These are phyloP conservation scores for Nemurella pictetii DNA, from an alignment of 2,888 invertebrate species.

Conservation along the genomic window DNA sequence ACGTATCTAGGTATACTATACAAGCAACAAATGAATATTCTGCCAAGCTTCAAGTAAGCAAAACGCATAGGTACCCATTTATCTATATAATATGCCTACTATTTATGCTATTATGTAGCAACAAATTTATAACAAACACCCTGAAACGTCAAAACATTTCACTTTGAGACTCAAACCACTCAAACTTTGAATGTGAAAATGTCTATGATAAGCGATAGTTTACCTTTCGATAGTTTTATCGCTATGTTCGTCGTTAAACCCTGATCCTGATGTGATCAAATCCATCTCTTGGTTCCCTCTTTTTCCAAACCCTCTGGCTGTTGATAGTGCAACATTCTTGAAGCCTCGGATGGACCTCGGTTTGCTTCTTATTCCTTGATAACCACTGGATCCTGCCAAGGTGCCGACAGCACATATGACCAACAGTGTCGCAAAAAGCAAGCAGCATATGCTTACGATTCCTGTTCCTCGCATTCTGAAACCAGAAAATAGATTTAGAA, in stretches of 20 bases:
- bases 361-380: constrained; percentile 44
- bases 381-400: constrained; percentile 19
- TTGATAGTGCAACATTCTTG: constrained; percentile 64
- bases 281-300: constrained; percentile 48
- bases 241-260: background rate
- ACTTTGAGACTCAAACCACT: background rate
- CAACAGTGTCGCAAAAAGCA: constrained; percentile 6
- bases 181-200: background rate
- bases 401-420: constrained; percentile 11
- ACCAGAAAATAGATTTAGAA: background rate
- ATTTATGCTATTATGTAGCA: background rate
- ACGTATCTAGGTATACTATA: background rate
- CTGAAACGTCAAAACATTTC: background rate
- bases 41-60: background rate
- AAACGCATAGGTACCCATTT: too few relatives aligned
- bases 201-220: background rate
- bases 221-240: background rate
- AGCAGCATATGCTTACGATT: constrained; percentile 13
- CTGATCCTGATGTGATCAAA: background rate
- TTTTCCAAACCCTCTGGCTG: constrained; percentile 68
- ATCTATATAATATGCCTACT: background rate
- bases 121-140: background rate
- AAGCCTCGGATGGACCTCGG: constrained; percentile 65
- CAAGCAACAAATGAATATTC: background rate
- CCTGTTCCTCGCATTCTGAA: constrained; percentile 14